Base-by-base conservation (phyloP, 1,140 invertebrate species). In the Drosophila tropicalis region DNA sequence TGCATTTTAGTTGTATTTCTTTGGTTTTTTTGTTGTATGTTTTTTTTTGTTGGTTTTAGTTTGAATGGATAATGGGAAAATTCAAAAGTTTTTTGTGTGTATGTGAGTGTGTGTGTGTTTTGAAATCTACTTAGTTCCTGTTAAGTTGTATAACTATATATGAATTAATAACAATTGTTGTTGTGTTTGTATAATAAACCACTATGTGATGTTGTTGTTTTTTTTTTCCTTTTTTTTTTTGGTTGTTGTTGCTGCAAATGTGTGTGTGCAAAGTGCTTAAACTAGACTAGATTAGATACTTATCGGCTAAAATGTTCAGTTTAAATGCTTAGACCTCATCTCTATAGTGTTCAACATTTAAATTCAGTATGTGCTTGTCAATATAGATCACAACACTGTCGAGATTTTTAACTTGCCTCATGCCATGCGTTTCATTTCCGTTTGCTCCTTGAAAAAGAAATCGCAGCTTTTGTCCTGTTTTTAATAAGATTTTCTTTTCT, bases 361-460 rank as follows among this genome's bases (percentile, higher is more conserved):
- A 82, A 79, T 79, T 86, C 79, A 79, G 82, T 86, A 86, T 87
- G 83, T 89, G 83, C 79, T 76, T 83, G 79, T 72, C 70, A 56
- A 36, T 79, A 70, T 79, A 70, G 77, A 90, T 90, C 87, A 90
- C 87, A 90, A 90, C 87, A 89, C 87, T 87, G 79, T 90, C 79
- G 87, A 90, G 87, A 90, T 84, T 90, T 64, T 60, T 73, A 56
- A 69, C 56, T 60, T 58, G 47, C 60, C 29, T 29, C 66, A 57
- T 56, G 57, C 54, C 66, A 57, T 56, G 57, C 54, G 9, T 44
- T 22, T 44, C 22, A 36, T 19, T 64, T 57, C 56, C 55, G 29
- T 57, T 34, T 15, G 29, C 32, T 29, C 5, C 40, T 44, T 57
- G 55, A 57, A 83, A 83, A 83, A 74, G 79, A 68, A 57, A 57